These are phyloP conservation scores for Morus bassanus DNA, from an alignment of 2,797 vertebrate species.

Conservation along the genomic window DNA sequence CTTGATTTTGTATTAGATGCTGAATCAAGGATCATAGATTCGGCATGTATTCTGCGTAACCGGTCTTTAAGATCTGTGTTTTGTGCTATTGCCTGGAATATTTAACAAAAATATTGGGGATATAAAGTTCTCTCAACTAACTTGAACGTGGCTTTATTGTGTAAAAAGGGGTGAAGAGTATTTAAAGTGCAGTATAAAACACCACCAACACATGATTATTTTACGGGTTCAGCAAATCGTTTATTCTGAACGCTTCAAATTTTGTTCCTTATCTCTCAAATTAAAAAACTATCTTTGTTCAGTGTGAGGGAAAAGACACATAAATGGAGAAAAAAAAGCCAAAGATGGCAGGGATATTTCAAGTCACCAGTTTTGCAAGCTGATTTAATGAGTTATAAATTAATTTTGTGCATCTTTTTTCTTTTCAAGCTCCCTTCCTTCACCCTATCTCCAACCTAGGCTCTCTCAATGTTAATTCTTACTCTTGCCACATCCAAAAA, in stretches of 20 bases:
- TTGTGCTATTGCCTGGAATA: slow-evolving; percentile 93
- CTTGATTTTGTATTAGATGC: slow-evolving; percentile 83
- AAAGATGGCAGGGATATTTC: not conserved
- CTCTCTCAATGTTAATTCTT: not conserved
- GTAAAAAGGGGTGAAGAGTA: not conserved
- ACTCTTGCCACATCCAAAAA: not conserved
- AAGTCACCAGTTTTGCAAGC: not conserved
- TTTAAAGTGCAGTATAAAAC: not conserved
- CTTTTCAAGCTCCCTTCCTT: not conserved
- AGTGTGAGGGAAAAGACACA: not conserved
- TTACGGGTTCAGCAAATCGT: not conserved
- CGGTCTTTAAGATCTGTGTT: slow-evolving; percentile 95
- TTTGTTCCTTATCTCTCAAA: not conserved
- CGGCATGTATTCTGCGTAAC: slow-evolving; percentile 94
- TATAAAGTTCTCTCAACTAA: slow-evolving; percentile 59
- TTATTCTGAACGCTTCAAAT: not conserved
- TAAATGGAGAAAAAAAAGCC: not conserved
- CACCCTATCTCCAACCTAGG: not conserved
- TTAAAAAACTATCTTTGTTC: not conserved
- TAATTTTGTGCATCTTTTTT: not conserved
- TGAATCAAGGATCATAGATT: slow-evolving; percentile 90
- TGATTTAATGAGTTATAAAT: not conserved
- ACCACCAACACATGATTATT: not conserved
- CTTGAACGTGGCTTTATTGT: not conserved
- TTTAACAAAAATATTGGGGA: slow-evolving; percentile 75